These are phyloP conservation scores for Aptenodytes patagonicus DNA, from an alignment of 2,113 vertebrate genomes.

Conservation along the genomic window DNA sequence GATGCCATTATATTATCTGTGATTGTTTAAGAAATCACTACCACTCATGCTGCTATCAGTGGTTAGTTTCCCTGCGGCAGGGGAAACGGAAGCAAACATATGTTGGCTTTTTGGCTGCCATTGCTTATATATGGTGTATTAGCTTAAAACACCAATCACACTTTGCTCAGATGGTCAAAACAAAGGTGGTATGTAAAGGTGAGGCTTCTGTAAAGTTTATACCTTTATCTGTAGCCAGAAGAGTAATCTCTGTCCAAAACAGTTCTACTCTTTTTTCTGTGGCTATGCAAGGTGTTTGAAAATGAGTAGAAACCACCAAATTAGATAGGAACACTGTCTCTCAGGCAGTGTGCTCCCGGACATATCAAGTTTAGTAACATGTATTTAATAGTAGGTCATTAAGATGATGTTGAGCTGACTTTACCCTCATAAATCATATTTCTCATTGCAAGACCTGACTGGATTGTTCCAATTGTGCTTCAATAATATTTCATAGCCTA, in stretches of 20 bases:
- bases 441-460: neutral
- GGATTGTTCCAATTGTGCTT: neutral
- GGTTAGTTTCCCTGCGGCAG: neutral
- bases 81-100: neutral
- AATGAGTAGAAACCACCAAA: neutral
- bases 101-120: neutral
- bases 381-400: neutral
- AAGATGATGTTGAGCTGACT: neutral
- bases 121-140: neutral
- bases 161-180: neutral
- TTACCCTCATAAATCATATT: slow-evolving; percentile 3
- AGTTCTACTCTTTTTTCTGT: neutral
- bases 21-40: neutral
- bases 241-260: neutral
- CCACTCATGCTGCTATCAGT: neutral
- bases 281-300: neutral
- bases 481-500: neutral
- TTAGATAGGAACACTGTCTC: neutral
- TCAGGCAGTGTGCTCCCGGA: neutral
- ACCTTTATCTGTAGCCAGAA: neutral
- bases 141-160: neutral
- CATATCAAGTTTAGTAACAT: neutral
- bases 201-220: neutral
- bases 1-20: neutral
- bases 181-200: neutral